phyloP scores from a whole-genome alignment of 2,888 invertebrate species.

The Polydrusus tereticollis region DNA sequence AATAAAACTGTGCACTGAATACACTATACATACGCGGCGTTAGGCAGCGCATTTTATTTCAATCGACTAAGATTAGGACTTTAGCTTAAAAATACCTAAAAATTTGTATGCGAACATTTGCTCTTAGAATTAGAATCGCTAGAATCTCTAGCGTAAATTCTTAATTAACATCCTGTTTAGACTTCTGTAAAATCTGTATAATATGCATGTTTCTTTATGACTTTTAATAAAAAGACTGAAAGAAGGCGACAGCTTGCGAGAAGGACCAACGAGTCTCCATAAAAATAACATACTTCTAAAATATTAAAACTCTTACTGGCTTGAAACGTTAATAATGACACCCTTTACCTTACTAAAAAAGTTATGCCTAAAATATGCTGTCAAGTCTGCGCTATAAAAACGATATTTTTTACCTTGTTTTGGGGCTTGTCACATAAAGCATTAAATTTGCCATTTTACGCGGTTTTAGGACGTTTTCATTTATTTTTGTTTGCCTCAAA shows the following conservation, averaged over 20 bases:
- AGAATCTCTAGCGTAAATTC: no score
- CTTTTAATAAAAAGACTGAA: conserved; percentile 46
- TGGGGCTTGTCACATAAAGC: conserved; percentile 18
- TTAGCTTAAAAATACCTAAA: no score
- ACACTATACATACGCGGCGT: no score
- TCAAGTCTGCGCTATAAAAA: conserved; percentile 14
- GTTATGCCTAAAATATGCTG: conserved; percentile 22
- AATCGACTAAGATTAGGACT: no score
- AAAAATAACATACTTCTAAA: conserved; percentile 31
- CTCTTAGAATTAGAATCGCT: no score
- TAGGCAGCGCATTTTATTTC: no score
- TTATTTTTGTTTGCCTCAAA: no score
- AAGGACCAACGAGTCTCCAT: conserved; percentile 23
- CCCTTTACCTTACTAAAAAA: conserved; percentile 26
- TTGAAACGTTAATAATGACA: conserved; percentile 27
- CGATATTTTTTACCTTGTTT: conserved; percentile 6
- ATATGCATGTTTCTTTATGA: conserved; percentile 41
- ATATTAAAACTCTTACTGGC: conserved; percentile 27
- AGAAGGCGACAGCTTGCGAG: conserved; percentile 31
- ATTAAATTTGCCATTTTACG: conserved; percentile 1
- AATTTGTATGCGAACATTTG: no score
- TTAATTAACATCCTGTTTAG: no score
- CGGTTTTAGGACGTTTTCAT: neutral
- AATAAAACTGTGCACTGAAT: no score
- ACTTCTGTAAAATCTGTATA: no score